Percentiles rank a stretch among this genome's conserved stretches.
Evolutionary conservation across 2,888 invertebrate genomes (phyloP).

Genomic region (Zaprionus lineosus): DNA sequence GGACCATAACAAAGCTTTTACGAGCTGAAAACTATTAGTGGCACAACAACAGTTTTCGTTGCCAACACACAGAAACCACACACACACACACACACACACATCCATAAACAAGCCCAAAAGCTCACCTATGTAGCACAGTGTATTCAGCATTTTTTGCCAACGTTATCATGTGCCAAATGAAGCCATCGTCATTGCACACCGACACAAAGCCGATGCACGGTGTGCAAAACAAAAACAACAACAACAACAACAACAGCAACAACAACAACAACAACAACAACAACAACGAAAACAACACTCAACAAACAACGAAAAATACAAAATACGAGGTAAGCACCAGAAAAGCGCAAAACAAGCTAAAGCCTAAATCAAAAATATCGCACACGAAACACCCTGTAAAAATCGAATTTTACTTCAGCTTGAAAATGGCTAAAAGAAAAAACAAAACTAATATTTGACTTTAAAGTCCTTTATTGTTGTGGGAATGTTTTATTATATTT

Average conservation of each 20-base stretch:
- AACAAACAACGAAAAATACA: not conserved
- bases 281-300: not conserved
- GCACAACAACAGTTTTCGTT: conserved; percentile 39
- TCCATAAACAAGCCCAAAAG: conserved; percentile 7
- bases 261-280: conserved; percentile 9
- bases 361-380: too few species aligned
- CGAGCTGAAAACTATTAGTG: conserved; percentile 75
- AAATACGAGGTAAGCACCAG: not conserved
- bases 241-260: not conserved
- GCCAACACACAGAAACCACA: conserved; percentile 11
- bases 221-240: conserved; percentile 14
- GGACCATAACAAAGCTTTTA: conserved; percentile 65
- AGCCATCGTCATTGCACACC: conserved; percentile 51
- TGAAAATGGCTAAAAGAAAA: too few species aligned
- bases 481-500: too few species aligned
- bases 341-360: not conserved
- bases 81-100: conserved; percentile 1
- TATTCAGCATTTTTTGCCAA: conserved; percentile 11
- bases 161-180: conserved; percentile 50
- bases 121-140: conserved; percentile 25
- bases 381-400: too few species aligned
- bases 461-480: too few species aligned
- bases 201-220: conserved; percentile 47
- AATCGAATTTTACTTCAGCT: too few species aligned
- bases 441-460: too few species aligned